Evolutionary conservation across 2,113 vertebrate genomes (phyloP).

Genomic region (Labeo rohita): DNA sequence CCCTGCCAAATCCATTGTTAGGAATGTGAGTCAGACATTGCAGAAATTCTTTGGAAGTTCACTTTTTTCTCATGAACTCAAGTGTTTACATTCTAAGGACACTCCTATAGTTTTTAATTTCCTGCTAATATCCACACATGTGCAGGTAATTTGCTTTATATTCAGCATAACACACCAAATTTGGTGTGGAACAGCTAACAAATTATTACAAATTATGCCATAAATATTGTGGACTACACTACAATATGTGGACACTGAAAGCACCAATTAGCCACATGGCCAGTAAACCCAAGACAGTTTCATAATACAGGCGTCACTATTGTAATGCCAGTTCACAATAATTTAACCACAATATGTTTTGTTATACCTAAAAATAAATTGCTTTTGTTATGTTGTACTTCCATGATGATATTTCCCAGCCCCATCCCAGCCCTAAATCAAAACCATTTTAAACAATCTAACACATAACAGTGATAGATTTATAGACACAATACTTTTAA

Average conservation of each 20-base stretch:
- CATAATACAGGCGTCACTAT: not conserved
- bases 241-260: not conserved
- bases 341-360: not conserved
- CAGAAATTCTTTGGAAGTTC: not conserved
- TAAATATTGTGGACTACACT: no score
- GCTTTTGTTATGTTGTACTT: not conserved
- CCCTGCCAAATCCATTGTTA: not conserved
- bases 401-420: not conserved
- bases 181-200: not conserved
- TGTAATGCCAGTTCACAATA: not conserved
- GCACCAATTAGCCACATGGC: not conserved
- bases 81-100: not conserved
- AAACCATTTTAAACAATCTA: not conserved
- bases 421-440: not conserved
- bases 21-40: not conserved
- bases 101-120: not conserved
- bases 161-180: not conserved
- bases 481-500: not conserved
- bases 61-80: not conserved
- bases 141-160: not conserved
- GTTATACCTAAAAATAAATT: not conserved
- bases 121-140: not conserved
- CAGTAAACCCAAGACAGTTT: not conserved
- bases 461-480: not conserved
- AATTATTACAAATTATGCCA: not conserved